phyloP scores from a whole-genome alignment of 2,113 vertebrate genomes.

The Dicerorhinus sumatrensis region DNA sequence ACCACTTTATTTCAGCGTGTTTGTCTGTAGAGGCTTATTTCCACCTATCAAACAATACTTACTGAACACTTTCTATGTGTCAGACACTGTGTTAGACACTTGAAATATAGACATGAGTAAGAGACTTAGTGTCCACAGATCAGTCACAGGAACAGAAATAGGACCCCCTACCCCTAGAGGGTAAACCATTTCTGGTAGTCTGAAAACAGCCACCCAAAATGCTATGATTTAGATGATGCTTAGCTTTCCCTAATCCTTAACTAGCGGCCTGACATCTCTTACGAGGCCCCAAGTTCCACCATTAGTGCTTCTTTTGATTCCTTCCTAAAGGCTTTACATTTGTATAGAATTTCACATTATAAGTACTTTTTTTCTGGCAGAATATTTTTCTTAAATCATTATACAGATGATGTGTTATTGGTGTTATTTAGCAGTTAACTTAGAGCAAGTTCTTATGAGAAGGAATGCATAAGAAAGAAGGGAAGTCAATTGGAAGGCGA shows the following conservation, averaged over 20 bases:
- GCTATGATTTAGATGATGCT: background rate
- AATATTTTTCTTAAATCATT: background rate
- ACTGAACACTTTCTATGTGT: background rate
- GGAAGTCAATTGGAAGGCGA: background rate
- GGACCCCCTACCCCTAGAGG: background rate
- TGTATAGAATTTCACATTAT: background rate
- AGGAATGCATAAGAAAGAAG: background rate
- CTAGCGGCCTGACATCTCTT: background rate
- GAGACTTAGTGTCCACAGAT: background rate
- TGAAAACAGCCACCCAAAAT: background rate
- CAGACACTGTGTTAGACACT: background rate
- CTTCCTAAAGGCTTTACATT: background rate
- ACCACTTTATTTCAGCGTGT: background rate
- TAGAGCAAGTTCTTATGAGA: background rate
- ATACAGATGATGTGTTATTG: background rate
- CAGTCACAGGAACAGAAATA: slow-evolving; percentile 8
- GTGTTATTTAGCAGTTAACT: background rate
- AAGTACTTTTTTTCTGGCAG: background rate
- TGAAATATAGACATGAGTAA: background rate
- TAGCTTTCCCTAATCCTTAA: background rate
- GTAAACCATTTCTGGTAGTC: background rate
- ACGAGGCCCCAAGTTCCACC: background rate
- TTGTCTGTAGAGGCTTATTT: background rate
- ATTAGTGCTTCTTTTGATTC: background rate
- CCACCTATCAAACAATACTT: background rate